Evolutionary conservation across 2,888 invertebrate genomes (phyloP).

Genomic region (Noctua janthe): DNA sequence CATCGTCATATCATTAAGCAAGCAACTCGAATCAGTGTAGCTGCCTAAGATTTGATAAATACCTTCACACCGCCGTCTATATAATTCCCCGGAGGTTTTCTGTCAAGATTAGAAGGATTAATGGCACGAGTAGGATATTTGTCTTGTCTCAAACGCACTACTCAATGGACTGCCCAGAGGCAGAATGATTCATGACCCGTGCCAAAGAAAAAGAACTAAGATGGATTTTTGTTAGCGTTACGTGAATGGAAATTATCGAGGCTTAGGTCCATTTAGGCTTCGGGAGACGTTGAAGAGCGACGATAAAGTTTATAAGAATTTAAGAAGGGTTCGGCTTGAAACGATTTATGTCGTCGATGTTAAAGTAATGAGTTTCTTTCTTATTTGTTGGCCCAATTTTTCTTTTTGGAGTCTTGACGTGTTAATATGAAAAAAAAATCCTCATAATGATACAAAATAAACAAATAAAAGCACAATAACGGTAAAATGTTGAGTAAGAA

Average conservation of each 20-base stretch:
- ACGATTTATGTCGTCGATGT: constrained; percentile 12
- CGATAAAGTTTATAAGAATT: constrained; percentile 41
- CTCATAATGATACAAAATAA: not conserved
- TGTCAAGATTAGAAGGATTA: constrained; percentile 87
- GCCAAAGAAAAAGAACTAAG: constrained; percentile 56
- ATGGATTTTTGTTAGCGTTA: constrained; percentile 54
- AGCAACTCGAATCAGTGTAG: constrained; percentile 57
- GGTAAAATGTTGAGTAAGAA: not conserved
- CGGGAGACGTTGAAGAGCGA: not conserved
- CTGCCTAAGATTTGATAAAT: constrained; percentile 69
- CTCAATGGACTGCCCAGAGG: constrained; percentile 66
- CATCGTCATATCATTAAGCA: constrained; percentile 58
- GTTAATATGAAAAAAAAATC: not conserved
- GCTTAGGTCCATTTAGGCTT: constrained; percentile 34
- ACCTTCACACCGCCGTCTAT: constrained; percentile 64
- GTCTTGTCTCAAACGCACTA: constrained; percentile 79
- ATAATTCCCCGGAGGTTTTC: constrained; percentile 77
- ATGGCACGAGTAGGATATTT: constrained; percentile 81
- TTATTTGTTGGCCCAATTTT: not conserved
- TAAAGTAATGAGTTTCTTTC: constrained; percentile 15
- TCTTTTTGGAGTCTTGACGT: not conserved
- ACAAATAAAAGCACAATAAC: not conserved
- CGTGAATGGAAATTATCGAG: constrained; percentile 58
- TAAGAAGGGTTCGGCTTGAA: constrained; percentile 4
- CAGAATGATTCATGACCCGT: constrained; percentile 67